Evolutionary conservation across 2,797 vertebrate species (phyloP), one percentile per base, ranked within the genome.

Genomic region (Gallirallus australis): DNA sequence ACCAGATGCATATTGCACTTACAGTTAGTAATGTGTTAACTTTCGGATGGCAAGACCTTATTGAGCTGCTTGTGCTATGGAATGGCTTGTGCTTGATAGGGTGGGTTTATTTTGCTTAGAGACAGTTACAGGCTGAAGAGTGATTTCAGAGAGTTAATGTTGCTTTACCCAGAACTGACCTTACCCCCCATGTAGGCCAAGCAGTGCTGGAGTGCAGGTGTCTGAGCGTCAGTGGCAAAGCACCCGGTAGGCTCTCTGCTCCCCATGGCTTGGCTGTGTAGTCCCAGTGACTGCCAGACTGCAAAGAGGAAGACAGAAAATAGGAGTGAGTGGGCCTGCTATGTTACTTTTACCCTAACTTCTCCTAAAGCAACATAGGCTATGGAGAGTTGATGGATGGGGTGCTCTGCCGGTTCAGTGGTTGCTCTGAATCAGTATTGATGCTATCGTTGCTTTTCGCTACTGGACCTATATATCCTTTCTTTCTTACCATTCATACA

Each of bases 201-300:
- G 52, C 40, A 87, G 50, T 27, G 11, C 60, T 42, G 48, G 31
- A 56, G 19, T 17, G 16, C 61, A 81, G 30, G n/a, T 65, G 33
- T 40, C 40, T 20, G 25, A 66, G 28, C 33, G 53, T 56, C 33
- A 20, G 40, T 65, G 37, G 35, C 57, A 73, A 81, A 65, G 71
- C 33, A 24, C 11, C 15, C 3, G 0, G 2, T 15, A 53, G 64
- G 37, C 15, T 60, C 27, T 66, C 40, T 2, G 1, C 40, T 68
- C 28, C 21, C 37, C 42, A 2, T 0, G 1, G 40, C 50, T 72
- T 79, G 53, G 28, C 37, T 2, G 0, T 59, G 60, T 33, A 30
- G 42, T 61, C 56, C n/a, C 16, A 9, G 40, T 1, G 1, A 45
- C 33, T 84, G 50, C 37, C 8, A 3, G 11, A 9, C 63, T 69